A percentile compares a stretch with the other conserved stretches of the same genome.
Conservation (phyloP, 2,888 invertebrate genomes). For the Brassicogethes aeneus region DNA sequence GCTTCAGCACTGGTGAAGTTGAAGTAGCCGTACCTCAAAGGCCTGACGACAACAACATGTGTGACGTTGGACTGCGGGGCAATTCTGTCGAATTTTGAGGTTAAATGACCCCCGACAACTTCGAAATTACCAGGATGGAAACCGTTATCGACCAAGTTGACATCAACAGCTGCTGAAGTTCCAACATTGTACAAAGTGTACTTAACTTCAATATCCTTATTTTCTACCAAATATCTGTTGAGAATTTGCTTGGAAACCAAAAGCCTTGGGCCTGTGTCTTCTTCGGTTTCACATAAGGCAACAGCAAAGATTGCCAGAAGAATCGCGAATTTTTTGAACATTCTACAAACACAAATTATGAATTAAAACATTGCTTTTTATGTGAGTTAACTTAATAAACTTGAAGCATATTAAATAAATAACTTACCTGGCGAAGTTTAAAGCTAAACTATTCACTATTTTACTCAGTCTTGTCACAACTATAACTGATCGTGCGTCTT, state of each 20-base stretch:
- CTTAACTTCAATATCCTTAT: conserved; percentile 91
- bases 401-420: neutral
- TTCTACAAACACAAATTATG: conserved; percentile 14
- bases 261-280: conserved; percentile 70
- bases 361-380: too few species aligned
- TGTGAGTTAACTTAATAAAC: neutral
- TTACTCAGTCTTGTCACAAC: neutral
- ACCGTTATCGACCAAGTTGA: conserved; percentile 80
- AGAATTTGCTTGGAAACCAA: conserved; percentile 89
- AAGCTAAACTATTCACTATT: neutral
- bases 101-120: conserved; percentile 77
- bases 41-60: conserved; percentile 86
- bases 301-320: conserved; percentile 19
- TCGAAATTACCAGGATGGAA: conserved; percentile 90
- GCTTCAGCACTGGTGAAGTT: conserved; percentile 96
- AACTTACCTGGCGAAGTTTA: neutral
- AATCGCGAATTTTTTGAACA: conserved; percentile 19
- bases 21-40: conserved; percentile 86
- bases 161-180: conserved; percentile 79
- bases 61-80: conserved; percentile 89
- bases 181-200: conserved; percentile 94
- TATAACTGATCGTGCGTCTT: neutral
- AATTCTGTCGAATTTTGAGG: conserved; percentile 78
- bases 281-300: conserved; percentile 45
- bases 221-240: conserved; percentile 93